Evolutionary conservation across 92 coral and sea anemone species (phyloP).

Genomic region (Phymanthus crucifer): DNA sequence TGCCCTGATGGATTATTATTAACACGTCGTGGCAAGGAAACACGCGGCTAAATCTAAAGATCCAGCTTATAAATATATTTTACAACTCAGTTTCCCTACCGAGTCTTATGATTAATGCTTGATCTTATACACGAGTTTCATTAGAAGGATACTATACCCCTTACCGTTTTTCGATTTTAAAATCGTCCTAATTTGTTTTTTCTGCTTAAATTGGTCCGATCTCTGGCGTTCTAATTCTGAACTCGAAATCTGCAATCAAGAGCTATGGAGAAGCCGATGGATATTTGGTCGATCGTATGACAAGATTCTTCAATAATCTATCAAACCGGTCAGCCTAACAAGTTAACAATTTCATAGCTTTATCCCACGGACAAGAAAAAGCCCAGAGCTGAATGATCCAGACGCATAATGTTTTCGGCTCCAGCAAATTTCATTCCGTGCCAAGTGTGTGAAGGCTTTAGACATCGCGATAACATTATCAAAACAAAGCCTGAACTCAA

Average conservation of each 20-base stretch:
- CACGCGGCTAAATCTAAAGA: conserved; percentile 33
- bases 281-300: conserved; percentile 26
- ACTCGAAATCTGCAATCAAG: conserved; percentile 20
- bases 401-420: conserved; percentile 20
- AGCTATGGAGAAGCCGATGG: conserved; percentile 18
- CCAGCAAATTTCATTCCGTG: conserved; percentile 18
- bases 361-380: conserved; percentile 11
- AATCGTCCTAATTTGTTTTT: conserved; percentile 10
- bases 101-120: conserved; percentile 32
- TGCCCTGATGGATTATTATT: conserved; percentile 32
- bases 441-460: conserved; percentile 6
- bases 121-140: conserved; percentile 24
- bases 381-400: conserved; percentile 11
- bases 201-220: background rate
- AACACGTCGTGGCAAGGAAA: conserved; percentile 54
- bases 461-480: conserved; percentile 33
- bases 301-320: conserved; percentile 25
- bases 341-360: conserved; percentile 20
- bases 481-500: conserved; percentile 31
- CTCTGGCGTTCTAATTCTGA: background rate
- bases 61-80: conserved; percentile 5
- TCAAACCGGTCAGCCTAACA: conserved; percentile 11
- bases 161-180: background rate
- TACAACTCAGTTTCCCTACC: conserved; percentile 25
- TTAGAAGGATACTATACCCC: conserved; percentile 25